A percentile compares a stretch with the other conserved stretches of the same genome.
These are phyloP conservation scores for Noturus placidus DNA, from an alignment of 2,113 vertebrate genomes.

Conservation along the genomic window DNA sequence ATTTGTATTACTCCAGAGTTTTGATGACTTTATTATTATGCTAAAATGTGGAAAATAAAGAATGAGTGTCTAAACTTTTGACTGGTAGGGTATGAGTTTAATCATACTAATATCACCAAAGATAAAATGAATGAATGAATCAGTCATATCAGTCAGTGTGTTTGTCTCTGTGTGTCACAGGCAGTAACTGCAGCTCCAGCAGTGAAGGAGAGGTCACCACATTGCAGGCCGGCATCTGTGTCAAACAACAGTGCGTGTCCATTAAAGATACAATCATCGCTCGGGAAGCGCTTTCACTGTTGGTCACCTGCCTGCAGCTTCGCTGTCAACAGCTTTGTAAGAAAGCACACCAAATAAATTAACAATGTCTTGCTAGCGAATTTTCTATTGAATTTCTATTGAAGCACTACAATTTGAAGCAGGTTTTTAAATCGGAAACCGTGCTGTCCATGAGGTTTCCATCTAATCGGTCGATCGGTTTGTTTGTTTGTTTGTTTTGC, in stretches of 20 bases:
- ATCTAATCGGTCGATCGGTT: background rate
- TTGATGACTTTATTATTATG: no score
- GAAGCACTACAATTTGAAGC: background rate
- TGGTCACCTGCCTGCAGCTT: conserved; percentile 95
- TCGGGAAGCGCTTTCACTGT: conserved; percentile 91
- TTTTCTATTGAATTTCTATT: background rate
- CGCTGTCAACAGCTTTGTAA: conserved; percentile 93
- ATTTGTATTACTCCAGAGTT: no score
- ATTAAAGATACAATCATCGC: conserved; percentile 96
- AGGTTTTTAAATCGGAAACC: background rate
- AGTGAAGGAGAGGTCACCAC: conserved; percentile 91
- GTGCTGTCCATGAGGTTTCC: background rate
- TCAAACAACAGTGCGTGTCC: conserved; percentile 89
- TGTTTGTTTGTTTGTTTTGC: no score
- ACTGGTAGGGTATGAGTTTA: background rate
- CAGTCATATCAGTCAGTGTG: background rate
- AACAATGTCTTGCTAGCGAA: background rate
- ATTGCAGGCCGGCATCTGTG: conserved; percentile 92
- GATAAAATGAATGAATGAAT: background rate
- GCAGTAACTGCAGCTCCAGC: conserved; percentile 96
- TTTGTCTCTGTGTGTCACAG: conserved; percentile 65
- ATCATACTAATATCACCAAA: background rate
- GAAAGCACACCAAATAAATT: conserved; percentile 14
- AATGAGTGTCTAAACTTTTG: no score
- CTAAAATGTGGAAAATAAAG: no score